These are phyloP conservation scores for Dascyllus trimaculatus DNA, from an alignment of 2,113 vertebrate species.

Conservation along the genomic window DNA sequence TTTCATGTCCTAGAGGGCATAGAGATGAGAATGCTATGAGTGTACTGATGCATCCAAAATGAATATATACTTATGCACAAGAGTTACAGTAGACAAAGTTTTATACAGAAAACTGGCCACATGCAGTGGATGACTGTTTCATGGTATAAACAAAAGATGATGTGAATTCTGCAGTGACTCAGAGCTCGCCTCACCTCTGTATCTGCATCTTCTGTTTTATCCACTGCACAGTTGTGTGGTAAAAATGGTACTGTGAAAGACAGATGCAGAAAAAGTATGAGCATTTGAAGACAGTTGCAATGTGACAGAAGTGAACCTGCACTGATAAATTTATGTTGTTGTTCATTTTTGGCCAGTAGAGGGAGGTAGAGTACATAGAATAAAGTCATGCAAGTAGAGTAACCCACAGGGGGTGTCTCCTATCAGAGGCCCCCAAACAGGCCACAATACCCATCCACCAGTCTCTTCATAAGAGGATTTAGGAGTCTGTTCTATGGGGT, in stretches of 20 bases:
- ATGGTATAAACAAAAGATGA: no score
- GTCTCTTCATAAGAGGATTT: slow-evolving; percentile 27
- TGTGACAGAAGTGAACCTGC: not conserved
- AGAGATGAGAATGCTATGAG: not conserved
- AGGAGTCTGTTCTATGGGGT: slow-evolving; percentile 2
- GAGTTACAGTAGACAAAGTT: not conserved
- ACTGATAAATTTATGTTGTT: not conserved
- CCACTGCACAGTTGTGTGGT: slow-evolving; percentile 90
- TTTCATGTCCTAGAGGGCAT: slow-evolving; percentile 88
- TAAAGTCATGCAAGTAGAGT: slow-evolving; percentile 45
- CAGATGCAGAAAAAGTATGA: slow-evolving; percentile 3
- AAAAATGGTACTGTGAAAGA: slow-evolving; percentile 88
- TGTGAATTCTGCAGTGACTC: no score
- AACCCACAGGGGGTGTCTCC: slow-evolving; percentile 35
- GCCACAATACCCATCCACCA: not conserved
- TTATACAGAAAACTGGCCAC: not conserved
- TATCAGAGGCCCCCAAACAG: slow-evolving; percentile 21
- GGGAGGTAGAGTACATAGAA: slow-evolving; percentile 54
- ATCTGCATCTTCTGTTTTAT: slow-evolving; percentile 88
- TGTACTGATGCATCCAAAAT: not conserved
- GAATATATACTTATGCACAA: no score
- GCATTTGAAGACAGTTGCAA: not conserved
- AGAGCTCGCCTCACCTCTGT: slow-evolving; percentile 87
- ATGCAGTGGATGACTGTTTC: no score
- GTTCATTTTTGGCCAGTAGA: slow-evolving; percentile 63